Base-by-base conservation (phyloP, 1,140 invertebrate genomes). In the Zelostemma sp. region DNA sequence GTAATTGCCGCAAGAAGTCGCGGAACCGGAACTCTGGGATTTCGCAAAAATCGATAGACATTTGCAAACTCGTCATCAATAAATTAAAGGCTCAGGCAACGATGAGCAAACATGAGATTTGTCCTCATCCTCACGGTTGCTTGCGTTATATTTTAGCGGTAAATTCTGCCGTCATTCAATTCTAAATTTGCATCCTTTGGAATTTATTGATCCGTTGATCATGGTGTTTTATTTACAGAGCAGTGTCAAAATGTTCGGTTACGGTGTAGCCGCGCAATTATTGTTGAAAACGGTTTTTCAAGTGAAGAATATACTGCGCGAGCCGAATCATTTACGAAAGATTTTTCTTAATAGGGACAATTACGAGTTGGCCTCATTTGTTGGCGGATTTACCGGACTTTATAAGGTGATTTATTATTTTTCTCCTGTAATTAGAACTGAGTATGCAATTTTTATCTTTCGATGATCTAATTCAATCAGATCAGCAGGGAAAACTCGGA, bases 101-200 rank as follows among this genome's bases (percentile, higher is more conserved):
- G 4, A 43, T 72, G 15, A 79, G 80, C 51, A 88, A 85, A 69
- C 88, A 90, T 75, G 19, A 67, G 6, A 76, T 80, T 1, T 92
- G 91, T 76, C 86, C 87, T 33, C 91, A 92, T 83, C 86, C 88
- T 45, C 76, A 88, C 47, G 89, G 89, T 74, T 92, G 91, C 79
- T 60, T 86, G 15, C 79, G 87, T 73, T 90, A 91, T 74, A 76
- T 87, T 17, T 59, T 90, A 47, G 75, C 83, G 66, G 88, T 90
- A 78, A 75, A 16, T 43, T 11, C 11, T 31, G 28, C n/a, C n/a
- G n/a, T n/a, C n/a, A n/a, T n/a, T n/a, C n/a, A n/a, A n/a, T n/a
- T n/a, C n/a, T n/a, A n/a, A n/a, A n/a, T n/a, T n/a, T n/a, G n/a
- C n/a, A n/a, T n/a, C n/a, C n/a, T n/a, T n/a, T n/a, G n/a, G n/a